Evolutionary conservation across 2,113 vertebrate genomes (phyloP).

Genomic region (Hemiprocne comata): DNA sequence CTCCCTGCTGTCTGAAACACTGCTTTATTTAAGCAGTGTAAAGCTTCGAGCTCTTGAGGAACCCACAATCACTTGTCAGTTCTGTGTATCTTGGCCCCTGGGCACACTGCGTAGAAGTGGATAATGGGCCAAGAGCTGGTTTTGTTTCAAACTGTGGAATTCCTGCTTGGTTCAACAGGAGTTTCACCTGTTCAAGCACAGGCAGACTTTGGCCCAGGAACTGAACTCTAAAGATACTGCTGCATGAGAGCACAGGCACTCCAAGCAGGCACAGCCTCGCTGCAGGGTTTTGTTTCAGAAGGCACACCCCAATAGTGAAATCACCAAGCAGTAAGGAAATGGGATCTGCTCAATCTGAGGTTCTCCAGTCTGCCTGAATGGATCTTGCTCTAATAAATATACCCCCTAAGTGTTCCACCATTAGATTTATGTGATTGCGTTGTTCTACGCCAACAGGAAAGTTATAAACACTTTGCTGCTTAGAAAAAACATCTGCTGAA

Average conservation of each 20-base stretch:
- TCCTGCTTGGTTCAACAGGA: neutral
- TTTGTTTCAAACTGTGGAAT: slow-evolving; percentile 22
- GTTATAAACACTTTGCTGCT: slow-evolving; percentile 6
- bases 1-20: slow-evolving; percentile 4
- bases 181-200: slow-evolving; percentile 41
- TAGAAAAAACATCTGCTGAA: slow-evolving; percentile 44
- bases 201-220: neutral
- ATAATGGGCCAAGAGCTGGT: slow-evolving; percentile 40
- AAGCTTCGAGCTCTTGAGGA: slow-evolving; percentile 24
- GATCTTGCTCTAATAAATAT: slow-evolving; percentile 3
- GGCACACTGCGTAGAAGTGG: neutral
- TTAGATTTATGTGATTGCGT: neutral
- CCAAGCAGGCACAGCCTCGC: neutral
- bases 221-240: neutral
- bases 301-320: neutral
- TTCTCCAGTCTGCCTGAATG: neutral
- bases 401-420: neutral
- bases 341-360: neutral
- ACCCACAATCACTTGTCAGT: slow-evolving; percentile 27
- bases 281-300: neutral
- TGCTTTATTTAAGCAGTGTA: neutral
- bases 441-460: neutral
- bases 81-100: slow-evolving; percentile 37
- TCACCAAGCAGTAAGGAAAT: neutral
- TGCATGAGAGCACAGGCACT: neutral